Evolutionary conservation across 2,797 vertebrate species (phyloP).

Genomic region (Malurus leucopterus): DNA sequence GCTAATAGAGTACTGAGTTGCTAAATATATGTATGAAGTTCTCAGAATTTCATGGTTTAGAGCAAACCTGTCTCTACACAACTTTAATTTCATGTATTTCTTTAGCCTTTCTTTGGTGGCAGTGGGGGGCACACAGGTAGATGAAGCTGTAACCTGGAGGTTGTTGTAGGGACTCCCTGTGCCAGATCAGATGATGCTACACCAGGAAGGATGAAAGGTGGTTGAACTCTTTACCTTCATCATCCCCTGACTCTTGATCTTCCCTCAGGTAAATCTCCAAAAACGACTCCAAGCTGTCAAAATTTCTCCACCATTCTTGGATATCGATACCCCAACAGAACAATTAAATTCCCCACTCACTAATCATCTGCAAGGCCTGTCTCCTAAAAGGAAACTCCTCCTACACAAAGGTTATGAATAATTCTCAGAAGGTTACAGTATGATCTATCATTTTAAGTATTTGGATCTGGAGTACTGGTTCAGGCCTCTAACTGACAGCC

Average conservation of each 20-base stretch:
- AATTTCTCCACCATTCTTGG: not conserved
- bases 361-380: not conserved
- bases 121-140: accelerated
- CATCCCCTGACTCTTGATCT: not conserved
- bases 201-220: not conserved
- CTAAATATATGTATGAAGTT: not conserved
- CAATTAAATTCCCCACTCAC: not conserved
- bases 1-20: not conserved
- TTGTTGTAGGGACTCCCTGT: not conserved
- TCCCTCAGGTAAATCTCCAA: not conserved
- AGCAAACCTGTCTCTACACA: not conserved
- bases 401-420: constrained; percentile 35
- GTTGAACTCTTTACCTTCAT: not conserved
- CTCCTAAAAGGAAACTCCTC: constrained; percentile 26
- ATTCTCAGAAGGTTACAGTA: constrained; percentile 50
- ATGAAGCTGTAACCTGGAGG: not conserved
- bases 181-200: not conserved
- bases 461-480: constrained; percentile 46
- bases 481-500: constrained; percentile 60
- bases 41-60: not conserved
- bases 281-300: not conserved
- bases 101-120: accelerated
- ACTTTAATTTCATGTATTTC: not conserved
- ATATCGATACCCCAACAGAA: not conserved
- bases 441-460: constrained; percentile 58